A percentile compares a stretch with the other conserved stretches of the same genome.
Evolutionary conservation across 2,888 invertebrate genomes (phyloP).

Genomic region (Tholera decimalis): DNA sequence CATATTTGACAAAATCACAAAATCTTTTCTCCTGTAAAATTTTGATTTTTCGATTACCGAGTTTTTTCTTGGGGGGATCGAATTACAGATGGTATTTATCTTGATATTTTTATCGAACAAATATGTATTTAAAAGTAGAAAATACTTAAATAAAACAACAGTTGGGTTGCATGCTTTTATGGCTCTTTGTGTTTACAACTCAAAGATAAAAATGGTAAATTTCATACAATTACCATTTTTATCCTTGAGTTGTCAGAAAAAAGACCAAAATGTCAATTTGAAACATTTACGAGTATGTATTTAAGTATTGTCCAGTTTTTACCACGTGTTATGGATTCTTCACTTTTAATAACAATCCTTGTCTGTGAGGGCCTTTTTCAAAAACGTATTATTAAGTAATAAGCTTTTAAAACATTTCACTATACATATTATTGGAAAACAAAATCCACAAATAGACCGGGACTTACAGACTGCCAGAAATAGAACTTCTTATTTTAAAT

Average conservation of each 20-base stretch:
- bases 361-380: not conserved
- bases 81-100: conserved; percentile 20
- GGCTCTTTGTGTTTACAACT: conserved; percentile 25
- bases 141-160: conserved; percentile 34
- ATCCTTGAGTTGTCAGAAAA: no score
- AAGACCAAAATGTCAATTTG: not conserved
- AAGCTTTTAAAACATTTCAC: conserved; percentile 1
- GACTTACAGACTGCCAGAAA: conserved; percentile 24
- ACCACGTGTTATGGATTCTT: conserved; percentile 3
- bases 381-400: conserved; percentile 8
- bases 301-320: not conserved
- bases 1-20: no score
- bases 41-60: no score
- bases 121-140: conserved; percentile 37
- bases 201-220: conserved; percentile 8
- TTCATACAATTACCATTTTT: no score
- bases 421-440: conserved; percentile 36
- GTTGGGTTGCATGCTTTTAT: conserved; percentile 45
- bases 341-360: conserved; percentile 1
- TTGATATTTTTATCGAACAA: conserved; percentile 39
- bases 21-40: no score
- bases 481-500: conserved; percentile 54
- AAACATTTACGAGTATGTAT: not conserved
- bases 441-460: conserved; percentile 41
- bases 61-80: no score